Percentiles rank a stretch among this genome's conserved stretches.
Conservation (phyloP, 2,888 invertebrate genomes). For the Cryptops parisi region DNA sequence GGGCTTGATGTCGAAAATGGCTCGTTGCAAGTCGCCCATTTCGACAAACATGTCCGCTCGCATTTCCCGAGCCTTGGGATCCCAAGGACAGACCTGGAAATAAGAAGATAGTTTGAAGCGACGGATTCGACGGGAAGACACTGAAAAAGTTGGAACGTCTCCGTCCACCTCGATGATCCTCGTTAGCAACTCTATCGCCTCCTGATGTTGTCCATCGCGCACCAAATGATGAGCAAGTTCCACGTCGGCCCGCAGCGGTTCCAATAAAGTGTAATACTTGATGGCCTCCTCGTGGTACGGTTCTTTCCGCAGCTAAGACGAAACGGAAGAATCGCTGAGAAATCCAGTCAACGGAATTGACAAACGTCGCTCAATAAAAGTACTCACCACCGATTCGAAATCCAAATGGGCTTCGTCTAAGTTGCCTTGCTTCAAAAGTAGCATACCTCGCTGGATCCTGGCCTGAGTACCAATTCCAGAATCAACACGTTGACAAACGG, state of each 20-base stretch:
- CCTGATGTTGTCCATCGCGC: constrained; percentile 41
- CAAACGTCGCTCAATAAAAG: not conserved
- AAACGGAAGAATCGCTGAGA: not conserved
- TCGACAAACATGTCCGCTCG: constrained; percentile 72
- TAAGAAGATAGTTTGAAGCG: not conserved
- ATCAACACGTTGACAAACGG: constrained; percentile 1
- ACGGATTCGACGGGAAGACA: not conserved
- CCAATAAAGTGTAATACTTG: constrained; percentile 49
- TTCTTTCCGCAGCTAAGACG: constrained; percentile 47
- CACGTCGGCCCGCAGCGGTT: constrained; percentile 47
- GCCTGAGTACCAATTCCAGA: constrained; percentile 37
- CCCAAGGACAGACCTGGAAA: constrained; percentile 66
- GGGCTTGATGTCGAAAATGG: constrained; percentile 77
- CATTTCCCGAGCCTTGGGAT: constrained; percentile 61
- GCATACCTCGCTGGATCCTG: constrained; percentile 62
- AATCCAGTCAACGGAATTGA: not conserved
- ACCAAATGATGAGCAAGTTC: constrained; percentile 47
- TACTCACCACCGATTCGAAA: constrained; percentile 68
- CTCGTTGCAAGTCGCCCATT: constrained; percentile 62
- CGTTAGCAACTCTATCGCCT: constrained; percentile 50
- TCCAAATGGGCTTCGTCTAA: constrained; percentile 68
- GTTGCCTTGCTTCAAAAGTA: constrained; percentile 78
- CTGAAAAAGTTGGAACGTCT: too few species aligned
- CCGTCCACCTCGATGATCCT: constrained; percentile 55
- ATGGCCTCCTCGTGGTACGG: constrained; percentile 62